These are phyloP conservation scores for Tauraco erythrolophus DNA, from an alignment of 2,113 vertebrate genomes.

Conservation along the genomic window DNA sequence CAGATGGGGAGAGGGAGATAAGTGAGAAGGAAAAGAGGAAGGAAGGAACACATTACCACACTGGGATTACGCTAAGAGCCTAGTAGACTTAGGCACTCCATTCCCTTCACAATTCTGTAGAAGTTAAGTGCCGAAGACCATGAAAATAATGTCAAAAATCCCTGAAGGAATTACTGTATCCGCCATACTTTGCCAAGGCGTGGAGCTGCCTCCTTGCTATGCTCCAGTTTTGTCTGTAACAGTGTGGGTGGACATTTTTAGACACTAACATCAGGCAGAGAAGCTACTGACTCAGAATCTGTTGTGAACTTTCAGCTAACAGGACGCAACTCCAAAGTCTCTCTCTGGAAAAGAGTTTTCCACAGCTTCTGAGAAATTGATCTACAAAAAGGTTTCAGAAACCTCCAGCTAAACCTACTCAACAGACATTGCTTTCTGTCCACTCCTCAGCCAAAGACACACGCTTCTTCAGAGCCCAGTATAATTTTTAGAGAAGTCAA, in stretches of 20 bases:
- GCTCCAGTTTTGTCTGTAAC: background rate
- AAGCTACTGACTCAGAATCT: slow-evolving; percentile 23
- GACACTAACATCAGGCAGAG: slow-evolving; percentile 22
- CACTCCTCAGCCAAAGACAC: background rate
- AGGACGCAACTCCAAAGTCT: background rate
- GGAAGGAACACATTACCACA: background rate
- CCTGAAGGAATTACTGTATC: background rate
- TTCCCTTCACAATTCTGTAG: background rate
- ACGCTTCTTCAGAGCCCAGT: background rate
- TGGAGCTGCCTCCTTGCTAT: background rate
- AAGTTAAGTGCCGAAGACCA: background rate
- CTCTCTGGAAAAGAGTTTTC: background rate
- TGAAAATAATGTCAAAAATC: background rate
- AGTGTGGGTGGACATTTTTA: slow-evolving; percentile 29
- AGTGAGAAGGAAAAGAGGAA: background rate
- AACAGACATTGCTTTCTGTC: background rate
- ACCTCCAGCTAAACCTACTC: background rate
- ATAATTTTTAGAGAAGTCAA: background rate
- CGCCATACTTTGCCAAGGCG: background rate
- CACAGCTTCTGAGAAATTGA: background rate
- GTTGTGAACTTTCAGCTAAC: background rate
- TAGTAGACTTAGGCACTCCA: background rate
- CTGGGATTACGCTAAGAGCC: background rate
- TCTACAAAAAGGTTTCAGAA: background rate
- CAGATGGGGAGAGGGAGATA: background rate